Conservation (phyloP, 2,113 vertebrate species). For the Notothenia coriiceps region DNA sequence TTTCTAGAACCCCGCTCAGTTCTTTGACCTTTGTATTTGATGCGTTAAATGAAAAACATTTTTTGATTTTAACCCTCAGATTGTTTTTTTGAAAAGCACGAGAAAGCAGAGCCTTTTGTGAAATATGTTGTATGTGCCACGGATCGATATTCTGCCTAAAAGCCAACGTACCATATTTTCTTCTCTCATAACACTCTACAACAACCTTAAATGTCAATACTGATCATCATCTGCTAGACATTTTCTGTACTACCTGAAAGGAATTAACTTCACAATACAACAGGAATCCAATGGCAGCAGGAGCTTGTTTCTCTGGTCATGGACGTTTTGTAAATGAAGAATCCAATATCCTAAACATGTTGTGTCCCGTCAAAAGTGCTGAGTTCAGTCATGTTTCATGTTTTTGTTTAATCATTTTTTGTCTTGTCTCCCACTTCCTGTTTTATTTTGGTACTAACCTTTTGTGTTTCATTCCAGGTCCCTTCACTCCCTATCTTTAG, state of each 20-base stretch:
- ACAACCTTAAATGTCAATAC: constrained; percentile 75
- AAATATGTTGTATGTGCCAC: constrained; percentile 38
- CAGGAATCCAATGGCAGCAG: constrained; percentile 30
- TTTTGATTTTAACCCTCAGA: constrained; percentile 17
- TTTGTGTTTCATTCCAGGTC: too few relatives aligned
- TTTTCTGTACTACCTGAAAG: constrained; percentile 59
- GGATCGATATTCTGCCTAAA: constrained; percentile 52
- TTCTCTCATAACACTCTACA: constrained; percentile 55
- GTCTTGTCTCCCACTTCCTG: too few relatives aligned
- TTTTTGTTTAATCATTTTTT: too few relatives aligned
- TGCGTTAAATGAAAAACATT: constrained; percentile 27
- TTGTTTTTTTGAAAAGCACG: constrained; percentile 1
- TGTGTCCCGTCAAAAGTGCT: too few relatives aligned
- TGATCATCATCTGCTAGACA: constrained; percentile 71
- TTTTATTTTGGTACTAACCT: too few relatives aligned
- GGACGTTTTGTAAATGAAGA: constrained; percentile 21
- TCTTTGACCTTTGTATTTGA: constrained; percentile 52
- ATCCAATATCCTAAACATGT: constrained; percentile 17
- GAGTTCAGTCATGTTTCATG: too few relatives aligned
- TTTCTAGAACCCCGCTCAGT: constrained; percentile 22
- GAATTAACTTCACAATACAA: constrained; percentile 52
- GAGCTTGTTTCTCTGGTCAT: neutral
- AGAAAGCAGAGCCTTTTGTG: constrained; percentile 4
- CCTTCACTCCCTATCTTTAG: too few relatives aligned
- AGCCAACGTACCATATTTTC: constrained; percentile 47